Base-by-base conservation (phyloP, 2,888 invertebrate genomes). In the Taenaris catops region DNA sequence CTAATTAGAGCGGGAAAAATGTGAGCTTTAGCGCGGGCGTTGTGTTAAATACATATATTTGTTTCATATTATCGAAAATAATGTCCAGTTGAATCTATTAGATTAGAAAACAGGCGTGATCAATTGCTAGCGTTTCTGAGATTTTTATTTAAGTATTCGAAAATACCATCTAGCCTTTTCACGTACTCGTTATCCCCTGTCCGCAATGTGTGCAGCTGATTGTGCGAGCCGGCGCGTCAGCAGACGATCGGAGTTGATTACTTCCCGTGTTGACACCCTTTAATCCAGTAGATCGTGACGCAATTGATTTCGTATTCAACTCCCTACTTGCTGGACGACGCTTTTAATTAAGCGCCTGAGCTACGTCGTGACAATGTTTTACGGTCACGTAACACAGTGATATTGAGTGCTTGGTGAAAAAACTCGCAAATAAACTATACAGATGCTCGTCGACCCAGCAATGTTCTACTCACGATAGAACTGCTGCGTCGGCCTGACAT, bases 401-500 rank as follows among this genome's bases (percentile, higher is more conserved):
- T n/a, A 16, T 27, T 2, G 31, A 23, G n/a, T n/a, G n/a, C n/a
- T n/a, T n/a, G n/a, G n/a, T n/a, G n/a, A n/a, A n/a, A n/a, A n/a
- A n/a, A n/a, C n/a, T n/a, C n/a, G n/a, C n/a, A n/a, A n/a, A n/a
- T n/a, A n/a, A n/a, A n/a, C n/a, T 91, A 91, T 38, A 91, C 89
- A 7, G 92, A 92, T 39, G 91, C 88, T 9, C 92, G 78, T 21
- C 91, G 88, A 1, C 91, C 91, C 12, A 92, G 88, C 46, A 91
- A 83, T 6, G 91, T 89, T 42, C 91, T 87, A 63, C 91, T 91
- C 40, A 90, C 91, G 46, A 91, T 91, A 44, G 91, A 91, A 63
- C 91, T 91, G 73, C 91, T 91, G 41, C 91, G 87, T 27, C 91
- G 83, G 18, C 91, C 90, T 24, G 91, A 89, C 86, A 90, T 59